Evolutionary conservation across 2,113 vertebrate species (phyloP).

Genomic region (Syngnathoides biaculeatus): DNA sequence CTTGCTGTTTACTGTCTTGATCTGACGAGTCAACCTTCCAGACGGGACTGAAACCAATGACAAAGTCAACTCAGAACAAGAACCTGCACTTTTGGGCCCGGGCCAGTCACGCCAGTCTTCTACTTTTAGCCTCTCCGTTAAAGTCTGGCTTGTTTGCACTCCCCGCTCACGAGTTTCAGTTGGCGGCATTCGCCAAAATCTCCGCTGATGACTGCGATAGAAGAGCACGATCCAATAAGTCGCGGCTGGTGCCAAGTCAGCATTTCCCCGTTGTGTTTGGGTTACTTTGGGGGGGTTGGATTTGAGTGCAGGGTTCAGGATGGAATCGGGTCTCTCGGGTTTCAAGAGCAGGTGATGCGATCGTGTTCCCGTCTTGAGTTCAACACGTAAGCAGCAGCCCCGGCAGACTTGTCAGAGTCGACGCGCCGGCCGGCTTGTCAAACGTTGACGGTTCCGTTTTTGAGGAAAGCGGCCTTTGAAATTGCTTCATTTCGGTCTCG

Average conservation of each 20-base stretch:
- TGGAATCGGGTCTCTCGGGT: slow-evolving; percentile 22
- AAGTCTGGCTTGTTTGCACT: neutral
- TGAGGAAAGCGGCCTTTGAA: neutral
- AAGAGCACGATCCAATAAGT: neutral
- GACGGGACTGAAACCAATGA: neutral
- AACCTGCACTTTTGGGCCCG: neutral
- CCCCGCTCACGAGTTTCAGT: neutral
- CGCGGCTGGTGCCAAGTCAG: neutral
- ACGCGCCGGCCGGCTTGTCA: neutral
- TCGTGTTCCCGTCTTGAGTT: slow-evolving; percentile 45
- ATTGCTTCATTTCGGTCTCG: neutral
- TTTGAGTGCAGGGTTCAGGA: slow-evolving; percentile 13
- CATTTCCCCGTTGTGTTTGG: neutral
- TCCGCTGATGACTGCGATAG: neutral
- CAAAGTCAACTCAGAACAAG: neutral
- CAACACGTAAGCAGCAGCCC: neutral
- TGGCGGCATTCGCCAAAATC: neutral
- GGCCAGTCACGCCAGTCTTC: neutral
- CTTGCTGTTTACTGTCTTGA: neutral
- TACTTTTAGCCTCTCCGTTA: neutral
- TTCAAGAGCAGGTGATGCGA: slow-evolving; percentile 27
- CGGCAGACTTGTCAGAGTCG: slow-evolving; percentile 10
- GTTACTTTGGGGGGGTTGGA: neutral
- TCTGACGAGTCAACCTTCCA: neutral
- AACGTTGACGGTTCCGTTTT: neutral